These are phyloP conservation scores for Paradisaea rubra DNA, from an alignment of 2,113 vertebrate species.

Conservation along the genomic window DNA sequence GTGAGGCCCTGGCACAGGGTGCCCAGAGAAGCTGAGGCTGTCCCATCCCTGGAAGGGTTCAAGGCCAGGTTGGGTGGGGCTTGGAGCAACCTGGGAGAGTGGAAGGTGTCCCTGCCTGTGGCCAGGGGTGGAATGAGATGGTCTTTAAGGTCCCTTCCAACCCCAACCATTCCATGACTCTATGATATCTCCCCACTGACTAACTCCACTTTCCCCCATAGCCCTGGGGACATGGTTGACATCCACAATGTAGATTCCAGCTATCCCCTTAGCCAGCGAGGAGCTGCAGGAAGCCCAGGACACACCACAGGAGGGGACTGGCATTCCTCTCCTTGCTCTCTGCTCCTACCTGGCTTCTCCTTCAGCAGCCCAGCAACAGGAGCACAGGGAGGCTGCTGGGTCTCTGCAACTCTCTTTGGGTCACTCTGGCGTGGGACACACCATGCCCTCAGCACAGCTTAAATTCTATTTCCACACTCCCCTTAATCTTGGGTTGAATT, in stretches of 20 bases:
- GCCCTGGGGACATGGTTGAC: background rate
- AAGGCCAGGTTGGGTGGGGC: background rate
- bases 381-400: background rate
- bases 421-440: accelerated
- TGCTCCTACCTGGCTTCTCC: background rate
- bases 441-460: background rate
- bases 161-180: background rate
- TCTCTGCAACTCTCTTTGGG: background rate
- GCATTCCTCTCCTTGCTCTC: background rate
- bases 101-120: background rate
- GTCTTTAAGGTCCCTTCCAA: background rate
- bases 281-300: background rate
- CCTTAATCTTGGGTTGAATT: background rate
- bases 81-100: background rate
- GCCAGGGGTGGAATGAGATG: background rate
- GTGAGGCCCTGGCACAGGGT: background rate
- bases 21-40: background rate
- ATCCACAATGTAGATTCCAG: background rate
- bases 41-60: background rate
- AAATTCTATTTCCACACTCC: background rate
- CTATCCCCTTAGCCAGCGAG: accelerated
- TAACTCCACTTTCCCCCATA: background rate
- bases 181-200: background rate
- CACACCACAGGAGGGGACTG: background rate
- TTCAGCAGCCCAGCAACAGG: accelerated